Percentiles rank a stretch among this genome's conserved stretches.
phyloP scores from a whole-genome alignment of 2,113 vertebrate genomes.

The Grus americana region DNA sequence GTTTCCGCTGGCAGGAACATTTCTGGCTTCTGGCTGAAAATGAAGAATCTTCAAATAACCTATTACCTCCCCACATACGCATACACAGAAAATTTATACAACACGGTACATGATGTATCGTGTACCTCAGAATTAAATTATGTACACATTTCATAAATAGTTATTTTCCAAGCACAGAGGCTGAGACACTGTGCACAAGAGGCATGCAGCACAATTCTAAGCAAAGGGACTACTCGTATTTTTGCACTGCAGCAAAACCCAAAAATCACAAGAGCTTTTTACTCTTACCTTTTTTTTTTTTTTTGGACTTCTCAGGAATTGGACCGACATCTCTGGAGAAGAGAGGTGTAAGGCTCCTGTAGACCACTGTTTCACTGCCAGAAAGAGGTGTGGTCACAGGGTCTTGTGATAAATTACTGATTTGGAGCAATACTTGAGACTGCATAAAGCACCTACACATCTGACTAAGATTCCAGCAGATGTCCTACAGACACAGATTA shows the following conservation, averaged over 20 bases:
- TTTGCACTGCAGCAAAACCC: neutral
- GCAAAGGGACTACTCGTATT: neutral
- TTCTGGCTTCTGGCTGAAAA: neutral
- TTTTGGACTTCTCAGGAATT: neutral
- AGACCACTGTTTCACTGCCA: neutral
- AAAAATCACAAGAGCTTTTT: neutral
- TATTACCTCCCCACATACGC: neutral
- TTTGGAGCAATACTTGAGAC: neutral
- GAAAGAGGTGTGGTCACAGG: neutral
- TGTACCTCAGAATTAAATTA: neutral
- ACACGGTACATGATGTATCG: neutral
- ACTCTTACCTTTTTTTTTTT: neutral
- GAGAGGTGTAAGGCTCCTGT: neutral
- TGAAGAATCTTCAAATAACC: neutral
- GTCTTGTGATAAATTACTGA: neutral
- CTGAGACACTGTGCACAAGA: neutral
- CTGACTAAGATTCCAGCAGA: neutral
- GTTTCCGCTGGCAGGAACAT: neutral
- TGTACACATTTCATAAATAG: neutral
- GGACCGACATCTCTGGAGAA: fast-evolving
- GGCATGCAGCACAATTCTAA: neutral
- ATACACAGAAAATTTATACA: neutral
- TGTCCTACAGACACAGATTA: neutral
- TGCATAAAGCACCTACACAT: neutral
- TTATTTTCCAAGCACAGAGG: neutral